These are phyloP conservation scores for Cryptocheilus praepositus DNA, from an alignment of 2,888 invertebrate genomes.

Conservation along the genomic window DNA sequence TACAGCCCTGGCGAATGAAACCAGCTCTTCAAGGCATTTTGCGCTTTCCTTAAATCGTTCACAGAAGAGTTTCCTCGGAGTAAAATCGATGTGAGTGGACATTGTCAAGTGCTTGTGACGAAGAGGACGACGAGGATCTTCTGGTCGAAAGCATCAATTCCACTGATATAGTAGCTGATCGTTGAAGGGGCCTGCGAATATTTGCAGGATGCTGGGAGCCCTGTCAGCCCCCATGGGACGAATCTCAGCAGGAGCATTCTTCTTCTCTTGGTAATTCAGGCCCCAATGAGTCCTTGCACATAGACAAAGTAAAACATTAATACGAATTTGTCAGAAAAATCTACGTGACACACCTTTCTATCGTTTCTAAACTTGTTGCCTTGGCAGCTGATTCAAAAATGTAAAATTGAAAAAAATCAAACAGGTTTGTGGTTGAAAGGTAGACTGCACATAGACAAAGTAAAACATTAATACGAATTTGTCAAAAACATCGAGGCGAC, in stretches of 20 bases:
- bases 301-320: too few relatives aligned
- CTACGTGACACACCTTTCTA: too few relatives aligned
- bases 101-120: constrained; percentile 32
- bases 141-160: constrained; percentile 44
- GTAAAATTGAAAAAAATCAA: too few relatives aligned
- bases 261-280: constrained; percentile 66
- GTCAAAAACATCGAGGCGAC: too few relatives aligned
- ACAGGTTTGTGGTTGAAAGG: too few relatives aligned
- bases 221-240: constrained; percentile 64
- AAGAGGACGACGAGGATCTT: constrained; percentile 31
- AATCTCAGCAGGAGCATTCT: constrained; percentile 71
- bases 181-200: constrained; percentile 37
- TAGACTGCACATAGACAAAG: too few relatives aligned
- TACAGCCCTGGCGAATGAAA: too few relatives aligned
- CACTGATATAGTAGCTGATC: constrained; percentile 61
- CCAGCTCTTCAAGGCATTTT: too few relatives aligned
- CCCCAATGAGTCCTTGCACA: constrained; percentile 60
- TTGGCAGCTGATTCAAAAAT: too few relatives aligned
- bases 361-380: too few relatives aligned
- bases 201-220: constrained; percentile 33
- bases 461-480: too few relatives aligned
- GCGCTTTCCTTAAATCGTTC: neutral
- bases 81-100: constrained; percentile 46
- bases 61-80: constrained; percentile 65
- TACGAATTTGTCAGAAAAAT: too few relatives aligned